Percentiles rank a stretch among this genome's conserved stretches.
phyloP scores from a whole-genome alignment of 1,140 invertebrate species.

The Wasmannia auropunctata region DNA sequence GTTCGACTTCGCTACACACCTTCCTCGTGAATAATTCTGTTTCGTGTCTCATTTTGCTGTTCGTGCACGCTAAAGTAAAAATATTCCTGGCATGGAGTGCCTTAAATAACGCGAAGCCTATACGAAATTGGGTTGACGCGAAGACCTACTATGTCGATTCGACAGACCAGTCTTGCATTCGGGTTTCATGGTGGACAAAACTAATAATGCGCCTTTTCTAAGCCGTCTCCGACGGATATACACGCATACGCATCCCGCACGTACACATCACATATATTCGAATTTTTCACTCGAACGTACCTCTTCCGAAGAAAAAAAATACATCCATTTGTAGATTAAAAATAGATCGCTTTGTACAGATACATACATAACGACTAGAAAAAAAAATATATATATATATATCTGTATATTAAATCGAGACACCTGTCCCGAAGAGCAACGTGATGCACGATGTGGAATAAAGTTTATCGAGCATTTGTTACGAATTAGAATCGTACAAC shows the following conservation, averaged over 20 bases:
- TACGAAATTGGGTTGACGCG: slow-evolving; percentile 21
- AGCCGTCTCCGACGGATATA: slow-evolving; percentile 8
- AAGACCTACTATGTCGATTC: slow-evolving; percentile 65
- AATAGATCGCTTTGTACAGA: not conserved
- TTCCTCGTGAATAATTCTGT: slow-evolving; percentile 40
- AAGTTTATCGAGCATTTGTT: slow-evolving; percentile 77
- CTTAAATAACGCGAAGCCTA: slow-evolving; percentile 62
- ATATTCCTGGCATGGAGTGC: slow-evolving; percentile 75
- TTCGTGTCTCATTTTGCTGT: slow-evolving; percentile 59
- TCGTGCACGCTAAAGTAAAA: slow-evolving; percentile 64
- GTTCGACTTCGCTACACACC: not conserved
- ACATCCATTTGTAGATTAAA: not conserved
- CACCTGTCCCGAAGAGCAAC: slow-evolving; percentile 33
- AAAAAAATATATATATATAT: not conserved
- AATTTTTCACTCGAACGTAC: not conserved
- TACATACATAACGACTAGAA: not conserved
- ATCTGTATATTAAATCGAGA: slow-evolving; percentile 40
- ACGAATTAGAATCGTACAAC: slow-evolving; percentile 40
- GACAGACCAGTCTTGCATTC: slow-evolving; percentile 38
- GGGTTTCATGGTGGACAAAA: slow-evolving; percentile 51
- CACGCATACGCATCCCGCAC: not conserved
- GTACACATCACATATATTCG: no score
- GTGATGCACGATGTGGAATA: slow-evolving; percentile 72
- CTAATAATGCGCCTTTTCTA: slow-evolving; percentile 59
- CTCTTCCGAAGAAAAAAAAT: not conserved